A percentile compares a stretch with the other conserved stretches of the same genome.
phyloP scores from a whole-genome alignment of 1,140 invertebrate species.

The Alviniconcha marisindica region DNA sequence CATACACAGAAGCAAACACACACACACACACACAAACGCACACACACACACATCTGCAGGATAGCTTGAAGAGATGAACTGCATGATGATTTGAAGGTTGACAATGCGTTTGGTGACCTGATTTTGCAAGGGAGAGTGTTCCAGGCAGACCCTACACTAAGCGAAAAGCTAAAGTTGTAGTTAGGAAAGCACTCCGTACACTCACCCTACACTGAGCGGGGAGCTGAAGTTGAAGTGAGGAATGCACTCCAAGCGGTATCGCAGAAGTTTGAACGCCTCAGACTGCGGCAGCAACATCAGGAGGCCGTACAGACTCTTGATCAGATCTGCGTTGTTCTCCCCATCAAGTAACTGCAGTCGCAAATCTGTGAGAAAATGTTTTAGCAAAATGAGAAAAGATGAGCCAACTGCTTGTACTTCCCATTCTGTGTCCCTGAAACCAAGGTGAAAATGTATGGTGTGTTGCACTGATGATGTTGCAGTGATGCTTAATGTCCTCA shows the following conservation, averaged over 20 bases:
- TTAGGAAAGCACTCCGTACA: slow-evolving; percentile 89
- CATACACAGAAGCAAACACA: too few species aligned
- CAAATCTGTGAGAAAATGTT: slow-evolving; percentile 86
- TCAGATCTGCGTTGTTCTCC: slow-evolving; percentile 86
- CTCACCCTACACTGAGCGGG: slow-evolving; percentile 39
- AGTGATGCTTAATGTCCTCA: too few species aligned
- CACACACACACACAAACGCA: too few species aligned
- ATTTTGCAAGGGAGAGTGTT: too few species aligned
- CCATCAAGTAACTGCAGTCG: slow-evolving; percentile 93
- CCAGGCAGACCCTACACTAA: too few species aligned
- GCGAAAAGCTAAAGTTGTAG: slow-evolving; percentile 41
- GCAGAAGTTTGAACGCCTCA: slow-evolving; percentile 93
- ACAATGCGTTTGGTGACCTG: neutral
- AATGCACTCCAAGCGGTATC: slow-evolving; percentile 91
- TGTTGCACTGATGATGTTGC: too few species aligned
- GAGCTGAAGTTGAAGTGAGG: slow-evolving; percentile 76
- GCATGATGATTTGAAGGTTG: too few species aligned
- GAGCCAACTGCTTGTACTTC: too few species aligned
- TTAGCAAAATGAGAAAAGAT: neutral
- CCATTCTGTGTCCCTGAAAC: too few species aligned
- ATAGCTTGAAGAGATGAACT: too few species aligned
- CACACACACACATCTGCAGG: too few species aligned
- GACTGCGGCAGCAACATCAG: slow-evolving; percentile 98
- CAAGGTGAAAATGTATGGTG: too few species aligned
- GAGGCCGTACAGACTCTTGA: slow-evolving; percentile 95